Evolutionary conservation across 23 tunicate species (phyloP), one percentile per base, ranked within the genome.

Genomic region (Styela plicata): DNA sequence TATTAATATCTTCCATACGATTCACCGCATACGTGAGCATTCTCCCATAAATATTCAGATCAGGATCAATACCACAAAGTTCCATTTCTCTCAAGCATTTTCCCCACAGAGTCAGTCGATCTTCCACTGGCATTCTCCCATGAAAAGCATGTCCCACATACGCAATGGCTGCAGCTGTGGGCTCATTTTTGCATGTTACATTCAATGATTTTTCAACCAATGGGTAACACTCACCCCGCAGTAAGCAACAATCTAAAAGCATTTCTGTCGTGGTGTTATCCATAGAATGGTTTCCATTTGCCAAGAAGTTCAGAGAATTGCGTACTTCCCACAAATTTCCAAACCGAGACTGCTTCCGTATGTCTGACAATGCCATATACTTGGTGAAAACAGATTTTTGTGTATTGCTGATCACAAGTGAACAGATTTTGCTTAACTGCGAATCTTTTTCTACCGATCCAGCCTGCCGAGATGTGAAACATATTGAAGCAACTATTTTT

Each of bases 61-160:
- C 31, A 25, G 30, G 71, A 22, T 67, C 24, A 27, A 67, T 16
- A 25, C 24, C 24, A 27, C 30, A 29, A 1, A 67, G 19, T 22
- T 67, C 71, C 71, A 67, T 67, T 29, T 67, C 71, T 29, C 71
- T 67, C 22, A 67, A 18, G 31, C 71, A 67, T 22, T 67, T 19
- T 25, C 71, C 31, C 71, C 71, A 67, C 22, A 25, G 18, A 18
- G 19, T 17, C 31, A 67, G 24, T 25, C 30, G 17, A 16, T 67
- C 71, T 67, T 67, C 22, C 22, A 18, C 22, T 0, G 31, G 31
- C 71, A 67, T 1, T 22, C 18, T 29, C 16, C 16, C 71, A 67
- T 25, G 22, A 24, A 67, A 67, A 25, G 71, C 31, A 13, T 67
- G 24, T 29, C 16, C 13, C 17, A 24, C 22, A 25, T 27, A 24